Evolutionary conservation across 2,113 vertebrate species (phyloP).

Genomic region (Hippocampus comes): DNA sequence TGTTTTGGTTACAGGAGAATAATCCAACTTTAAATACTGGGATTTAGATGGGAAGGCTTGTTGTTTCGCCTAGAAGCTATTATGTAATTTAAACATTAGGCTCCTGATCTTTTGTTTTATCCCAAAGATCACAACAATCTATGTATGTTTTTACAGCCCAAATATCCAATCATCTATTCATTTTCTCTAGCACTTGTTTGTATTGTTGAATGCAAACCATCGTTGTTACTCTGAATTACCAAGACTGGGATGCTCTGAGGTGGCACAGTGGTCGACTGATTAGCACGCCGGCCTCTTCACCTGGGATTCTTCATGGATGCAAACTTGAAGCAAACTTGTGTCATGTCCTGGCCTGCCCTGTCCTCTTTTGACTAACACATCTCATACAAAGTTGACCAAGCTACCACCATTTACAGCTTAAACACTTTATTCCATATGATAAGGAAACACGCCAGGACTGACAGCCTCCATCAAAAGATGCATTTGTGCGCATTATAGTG

Average conservation of each 20-base stretch:
- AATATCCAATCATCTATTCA: not conserved
- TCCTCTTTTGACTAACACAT: slow-evolving; percentile 23
- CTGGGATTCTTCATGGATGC: not conserved
- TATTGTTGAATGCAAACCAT: no score
- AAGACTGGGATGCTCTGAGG: not conserved
- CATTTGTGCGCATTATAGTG: slow-evolving; percentile 67
- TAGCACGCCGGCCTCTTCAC: no score
- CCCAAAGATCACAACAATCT: not conserved
- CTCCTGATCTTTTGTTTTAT: no score
- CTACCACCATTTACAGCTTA: slow-evolving; percentile 15
- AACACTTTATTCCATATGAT: slow-evolving; percentile 48
- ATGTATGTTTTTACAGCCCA: not conserved
- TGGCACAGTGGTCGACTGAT: no score
- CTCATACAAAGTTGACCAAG: slow-evolving; percentile 3
- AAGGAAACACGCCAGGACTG: slow-evolving; percentile 16
- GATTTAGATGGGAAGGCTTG: no score
- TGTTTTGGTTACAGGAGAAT: not conserved
- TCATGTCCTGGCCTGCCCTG: not conserved
- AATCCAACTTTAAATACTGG: not conserved
- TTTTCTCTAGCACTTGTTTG: no score
- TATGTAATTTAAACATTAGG: not conserved
- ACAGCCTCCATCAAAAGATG: slow-evolving; percentile 59
- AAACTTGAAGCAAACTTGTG: slow-evolving; percentile 15
- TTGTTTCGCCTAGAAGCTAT: not conserved
- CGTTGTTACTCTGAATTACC: no score